Evolutionary conservation across 2,113 vertebrate genomes (phyloP), one percentile per base, ranked within the genome.

Genomic region (Mustelus asterias): DNA sequence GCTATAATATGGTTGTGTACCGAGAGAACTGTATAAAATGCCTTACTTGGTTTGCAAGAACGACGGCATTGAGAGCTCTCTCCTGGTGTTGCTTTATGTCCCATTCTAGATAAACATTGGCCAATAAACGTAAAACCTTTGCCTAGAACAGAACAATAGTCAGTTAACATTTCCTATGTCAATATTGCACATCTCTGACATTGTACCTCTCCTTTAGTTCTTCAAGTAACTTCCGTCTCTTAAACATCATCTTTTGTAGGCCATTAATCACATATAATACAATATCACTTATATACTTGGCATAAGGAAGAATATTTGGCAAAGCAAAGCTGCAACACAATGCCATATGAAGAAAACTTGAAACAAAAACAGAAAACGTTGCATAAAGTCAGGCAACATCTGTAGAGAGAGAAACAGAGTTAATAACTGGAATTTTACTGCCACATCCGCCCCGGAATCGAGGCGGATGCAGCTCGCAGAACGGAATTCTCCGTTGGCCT

Each of bases 11-110:
- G 41, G 29, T 33, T 22, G 33, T 37, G 8, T 37, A 33, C 5
- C 20, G 67, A 20, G 0, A 93, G 33, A 3, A 93, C 37, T 65
- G 89, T 16, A 70, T 70, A 26, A 69, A 44, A 94, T 69, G 65
- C 37, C 67, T 96, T 96, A 99, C 99, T 98, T 99, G 97, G 96
- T 99, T 99, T 96, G 99, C 99, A 97, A 99, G 96, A 96, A 0
- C 97, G 96, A 99, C 96, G 96, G 98, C 98, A 94, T 96, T 96
- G 94, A 99, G 96, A 78, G 98, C 98, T 96, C 99, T 98, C 54
- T 98, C 98, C 96, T 97, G 97, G 97, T 98, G 97, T 65, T 96
- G 96, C 86, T 93, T 97, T 96, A 96, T 97, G 95, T 98, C 98
- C 98, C 98, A 99, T 67, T 99, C 98, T 0, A 99, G 96, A 97